Base-by-base conservation (phyloP, 2,888 invertebrate species). In the Troides oblongomaculatus region DNA sequence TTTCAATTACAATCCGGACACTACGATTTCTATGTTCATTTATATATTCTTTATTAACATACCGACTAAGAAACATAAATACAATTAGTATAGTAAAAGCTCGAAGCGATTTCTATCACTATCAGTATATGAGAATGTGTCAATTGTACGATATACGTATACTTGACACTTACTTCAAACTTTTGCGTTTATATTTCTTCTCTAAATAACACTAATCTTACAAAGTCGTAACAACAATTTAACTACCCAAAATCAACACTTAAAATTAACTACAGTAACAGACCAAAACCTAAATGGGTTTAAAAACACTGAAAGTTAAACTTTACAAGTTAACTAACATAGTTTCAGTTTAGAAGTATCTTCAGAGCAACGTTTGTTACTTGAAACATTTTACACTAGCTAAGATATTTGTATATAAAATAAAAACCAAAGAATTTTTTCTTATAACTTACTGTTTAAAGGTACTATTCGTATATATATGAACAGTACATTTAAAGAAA, bases 241-340 rank as follows among this genome's bases (percentile, higher is more conserved):
- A 50, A 50, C 18, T 50, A 50, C 18, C 0, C 50, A 17, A 50
- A 50, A 50, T 50, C 50, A 50, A 50, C 50, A 18, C 50, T 14
- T 50, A 18, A 50, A 50, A 50, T 50, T 50, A 50, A 50, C 50
- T 50, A 50, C 18, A 18, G 59, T 30, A 25, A 23, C 14, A 18
- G 59, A 3, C 30, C 30, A 59, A 30, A 59, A 30, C 25, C 23
- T 59, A 59, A 59, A 30, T 25, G 59, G 59, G 59, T 59, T 59
- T 59, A 59, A 59, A 59, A 12, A 17, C 59, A 25, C 30, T 59
- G 30, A 59, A 21, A 1, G 58, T 58, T 23, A 58, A 58, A 59
- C 14, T 59, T 59, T 59, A 7, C 59, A 30, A 17, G 30, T 59
- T 30, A 59, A 25, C 30, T 59, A 59, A 59, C 58, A 59, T 17